Percentiles rank a stretch among this genome's conserved stretches.
Conservation (phyloP, 2,797 vertebrate species). For the Coilia nasus region DNA sequence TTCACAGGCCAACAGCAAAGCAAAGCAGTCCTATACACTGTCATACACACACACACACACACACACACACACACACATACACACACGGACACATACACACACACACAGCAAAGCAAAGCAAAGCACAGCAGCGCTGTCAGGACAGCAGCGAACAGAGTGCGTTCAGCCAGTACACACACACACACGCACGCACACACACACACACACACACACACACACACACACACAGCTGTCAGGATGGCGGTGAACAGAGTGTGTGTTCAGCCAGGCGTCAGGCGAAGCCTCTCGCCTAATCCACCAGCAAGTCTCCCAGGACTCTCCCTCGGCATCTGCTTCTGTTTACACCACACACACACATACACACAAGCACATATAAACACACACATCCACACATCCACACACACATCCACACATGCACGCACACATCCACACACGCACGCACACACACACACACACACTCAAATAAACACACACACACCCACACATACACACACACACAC, state of each 20-base stretch:
- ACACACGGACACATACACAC: no score
- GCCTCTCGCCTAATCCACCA: background rate
- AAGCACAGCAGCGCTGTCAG: no score
- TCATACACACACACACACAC: no score
- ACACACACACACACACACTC: background rate
- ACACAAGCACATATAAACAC: background rate
- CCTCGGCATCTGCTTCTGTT: slow-evolving; percentile 18
- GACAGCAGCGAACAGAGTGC: no score
- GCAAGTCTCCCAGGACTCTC: slow-evolving; percentile 3
- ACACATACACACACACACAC: background rate
- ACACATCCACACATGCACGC: background rate
- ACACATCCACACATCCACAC: background rate
- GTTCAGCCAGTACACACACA: background rate
- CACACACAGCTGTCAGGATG: background rate
- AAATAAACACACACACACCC: background rate
- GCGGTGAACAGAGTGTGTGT: background rate
- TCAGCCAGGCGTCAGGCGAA: background rate
- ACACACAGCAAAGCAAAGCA: no score
- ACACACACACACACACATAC: no score
- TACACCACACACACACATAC: background rate
- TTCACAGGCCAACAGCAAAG: no score
- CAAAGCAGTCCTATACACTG: no score
- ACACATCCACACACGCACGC: background rate
- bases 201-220: slow-evolving; percentile 8
- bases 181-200: background rate